Evolutionary conservation across 2,888 invertebrate species (phyloP).

Genomic region (Plagiodera versicolora): DNA sequence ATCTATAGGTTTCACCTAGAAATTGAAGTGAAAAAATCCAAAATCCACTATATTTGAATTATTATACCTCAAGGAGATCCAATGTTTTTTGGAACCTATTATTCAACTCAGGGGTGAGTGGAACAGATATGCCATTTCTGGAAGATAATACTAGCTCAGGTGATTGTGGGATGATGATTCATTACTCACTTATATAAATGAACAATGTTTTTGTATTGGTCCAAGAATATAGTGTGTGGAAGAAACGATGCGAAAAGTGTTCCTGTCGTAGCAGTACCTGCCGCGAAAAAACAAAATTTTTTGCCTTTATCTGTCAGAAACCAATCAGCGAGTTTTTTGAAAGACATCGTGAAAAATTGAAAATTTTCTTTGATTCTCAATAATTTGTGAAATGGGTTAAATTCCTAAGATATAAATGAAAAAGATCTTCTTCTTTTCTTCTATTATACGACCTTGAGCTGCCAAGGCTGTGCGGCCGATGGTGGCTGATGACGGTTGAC

Average conservation of each 20-base stretch:
- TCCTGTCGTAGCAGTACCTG: conserved; percentile 56
- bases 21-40: conserved; percentile 18
- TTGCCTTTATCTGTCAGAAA: conserved; percentile 61
- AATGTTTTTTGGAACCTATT: conserved; percentile 62
- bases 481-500: too few relatives aligned
- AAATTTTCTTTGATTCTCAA: too few relatives aligned
- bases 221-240: conserved; percentile 65
- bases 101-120: conserved; percentile 58
- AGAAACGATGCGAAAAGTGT: conserved; percentile 56
- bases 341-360: conserved; percentile 24
- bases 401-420: too few relatives aligned
- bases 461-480: too few relatives aligned
- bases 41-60: too few relatives aligned
- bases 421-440: too few relatives aligned
- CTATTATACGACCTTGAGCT: too few relatives aligned
- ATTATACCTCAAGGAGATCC: conserved; percentile 58
- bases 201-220: conserved; percentile 64
- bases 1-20: conserved; percentile 55
- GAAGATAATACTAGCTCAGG: too few relatives aligned
- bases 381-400: too few relatives aligned
- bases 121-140: conserved; percentile 64
- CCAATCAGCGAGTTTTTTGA: conserved; percentile 51
- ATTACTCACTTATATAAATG: conserved; percentile 65
- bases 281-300: conserved; percentile 56
- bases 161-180: too few relatives aligned